Percentiles rank a stretch among this genome's conserved stretches.
These are phyloP conservation scores for Arctocebus calabarensis DNA, from an alignment of 2,797 vertebrate genomes.

Conservation along the genomic window DNA sequence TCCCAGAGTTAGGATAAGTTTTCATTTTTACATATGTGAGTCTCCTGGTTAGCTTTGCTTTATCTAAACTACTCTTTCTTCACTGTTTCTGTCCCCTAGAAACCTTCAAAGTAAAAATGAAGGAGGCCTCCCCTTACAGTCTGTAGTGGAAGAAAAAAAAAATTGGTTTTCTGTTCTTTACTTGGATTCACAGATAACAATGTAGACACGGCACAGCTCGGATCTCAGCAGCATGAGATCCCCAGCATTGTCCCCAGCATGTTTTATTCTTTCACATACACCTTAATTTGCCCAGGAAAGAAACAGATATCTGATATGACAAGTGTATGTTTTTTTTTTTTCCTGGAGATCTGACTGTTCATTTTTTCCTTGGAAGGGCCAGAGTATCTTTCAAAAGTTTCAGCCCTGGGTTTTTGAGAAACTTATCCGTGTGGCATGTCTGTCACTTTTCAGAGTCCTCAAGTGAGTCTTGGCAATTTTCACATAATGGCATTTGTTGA, in stretches of 20 bases:
- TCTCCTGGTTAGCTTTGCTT: neutral
- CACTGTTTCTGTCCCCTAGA: neutral
- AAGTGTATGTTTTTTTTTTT: conserved; percentile 89
- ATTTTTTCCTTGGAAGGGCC: conserved; percentile 94
- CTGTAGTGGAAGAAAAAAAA: neutral
- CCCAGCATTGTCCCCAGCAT: conserved; percentile 79
- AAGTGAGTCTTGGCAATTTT: conserved; percentile 91
- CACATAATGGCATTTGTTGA: conserved; percentile 95
- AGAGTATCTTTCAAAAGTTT: conserved; percentile 94
- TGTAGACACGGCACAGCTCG: fast-evolving
- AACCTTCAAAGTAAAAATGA: conserved; percentile 47
- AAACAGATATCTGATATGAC: conserved; percentile 93
- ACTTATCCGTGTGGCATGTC: conserved; percentile 97
- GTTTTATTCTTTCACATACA: conserved; percentile 88
- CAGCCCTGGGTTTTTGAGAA: conserved; percentile 91
- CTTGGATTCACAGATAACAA: conserved; percentile 43
- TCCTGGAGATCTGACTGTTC: conserved; percentile 95
- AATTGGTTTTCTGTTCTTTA: conserved; percentile 54
- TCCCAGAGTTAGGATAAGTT: neutral
- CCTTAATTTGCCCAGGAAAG: conserved; percentile 86
- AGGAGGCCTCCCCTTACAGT: conserved; percentile 14
- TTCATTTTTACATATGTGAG: neutral
- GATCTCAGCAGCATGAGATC: conserved; percentile 44
- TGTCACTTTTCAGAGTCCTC: conserved; percentile 96
- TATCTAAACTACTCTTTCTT: conserved; percentile 27